Evolutionary conservation across 2,113 vertebrate genomes (phyloP).

Genomic region (Ciconia boyciana): DNA sequence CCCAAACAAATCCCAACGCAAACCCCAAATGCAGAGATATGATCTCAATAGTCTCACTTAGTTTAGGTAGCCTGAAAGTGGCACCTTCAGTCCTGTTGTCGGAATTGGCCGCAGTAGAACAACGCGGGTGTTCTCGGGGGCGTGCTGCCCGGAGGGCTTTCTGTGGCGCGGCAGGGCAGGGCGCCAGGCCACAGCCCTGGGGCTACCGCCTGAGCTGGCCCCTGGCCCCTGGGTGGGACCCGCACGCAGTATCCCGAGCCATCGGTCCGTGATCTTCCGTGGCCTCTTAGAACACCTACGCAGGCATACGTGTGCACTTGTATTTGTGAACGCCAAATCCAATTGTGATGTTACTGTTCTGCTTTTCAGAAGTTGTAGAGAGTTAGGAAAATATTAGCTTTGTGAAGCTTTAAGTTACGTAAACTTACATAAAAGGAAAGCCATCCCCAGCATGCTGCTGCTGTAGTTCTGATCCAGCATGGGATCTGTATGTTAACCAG

Average conservation of each 20-base stretch:
- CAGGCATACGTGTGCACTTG: fast-evolving
- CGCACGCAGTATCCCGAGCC: not conserved
- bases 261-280: fast-evolving
- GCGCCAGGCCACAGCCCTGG: not conserved
- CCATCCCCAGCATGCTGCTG: too few relatives aligned
- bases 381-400: not conserved
- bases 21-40: not conserved
- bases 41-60: not conserved
- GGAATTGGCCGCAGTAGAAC: fast-evolving
- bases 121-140: fast-evolving
- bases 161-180: fast-evolving
- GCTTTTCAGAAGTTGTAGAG: not conserved
- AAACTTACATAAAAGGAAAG: not conserved
- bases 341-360: not conserved
- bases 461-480: not conserved
- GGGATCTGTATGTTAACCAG: not conserved
- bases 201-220: not conserved
- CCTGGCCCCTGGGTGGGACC: not conserved
- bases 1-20: not conserved
- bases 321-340: not conserved
- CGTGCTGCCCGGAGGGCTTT: too few relatives aligned
- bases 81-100: not conserved
- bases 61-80: not conserved
- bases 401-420: not conserved
- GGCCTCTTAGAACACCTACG: not conserved